Conservation (phyloP, 2,113 vertebrate species). For the Proterorhinus semilunaris region DNA sequence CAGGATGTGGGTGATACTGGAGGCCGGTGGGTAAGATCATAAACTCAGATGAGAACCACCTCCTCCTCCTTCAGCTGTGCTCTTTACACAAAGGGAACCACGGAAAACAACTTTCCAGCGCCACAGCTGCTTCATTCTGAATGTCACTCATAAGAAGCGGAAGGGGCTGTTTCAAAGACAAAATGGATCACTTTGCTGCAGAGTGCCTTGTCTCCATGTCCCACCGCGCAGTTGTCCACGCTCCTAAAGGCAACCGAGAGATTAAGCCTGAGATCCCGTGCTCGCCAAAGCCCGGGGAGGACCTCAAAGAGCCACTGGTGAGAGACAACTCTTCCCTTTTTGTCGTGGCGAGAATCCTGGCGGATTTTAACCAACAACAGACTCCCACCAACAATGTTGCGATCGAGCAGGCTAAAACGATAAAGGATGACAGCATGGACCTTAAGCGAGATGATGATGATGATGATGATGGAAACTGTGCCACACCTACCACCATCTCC, state of each 20-base stretch:
- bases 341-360: slow-evolving; percentile 93
- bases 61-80: slow-evolving; percentile 58
- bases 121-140: slow-evolving; percentile 56
- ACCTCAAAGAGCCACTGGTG: slow-evolving; percentile 77
- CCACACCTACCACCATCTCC: slow-evolving; percentile 86
- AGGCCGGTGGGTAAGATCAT: slow-evolving; percentile 72
- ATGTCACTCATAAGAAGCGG: slow-evolving; percentile 67
- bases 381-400: slow-evolving; percentile 74
- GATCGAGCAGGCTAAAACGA: slow-evolving; percentile 78
- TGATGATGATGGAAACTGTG: slow-evolving; percentile 82
- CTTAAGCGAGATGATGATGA: slow-evolving; percentile 75
- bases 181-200: slow-evolving; percentile 97
- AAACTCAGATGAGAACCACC: slow-evolving; percentile 76
- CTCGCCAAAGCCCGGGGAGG: slow-evolving; percentile 73
- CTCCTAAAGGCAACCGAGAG: slow-evolving; percentile 76
- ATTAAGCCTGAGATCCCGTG: slow-evolving; percentile 76
- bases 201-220: slow-evolving; percentile 99
- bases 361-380: slow-evolving; percentile 95
- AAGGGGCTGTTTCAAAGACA: slow-evolving; percentile 66
- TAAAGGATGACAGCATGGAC: slow-evolving; percentile 76
- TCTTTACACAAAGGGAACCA: slow-evolving; percentile 77
- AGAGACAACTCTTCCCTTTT: slow-evolving; percentile 89
- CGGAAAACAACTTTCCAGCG: slow-evolving; percentile 55
- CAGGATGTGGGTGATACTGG: slow-evolving; percentile 76
- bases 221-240: slow-evolving; percentile 87